phyloP scores from a whole-genome alignment of 2,797 vertebrate genomes.

The Arctocebus calabarensis region DNA sequence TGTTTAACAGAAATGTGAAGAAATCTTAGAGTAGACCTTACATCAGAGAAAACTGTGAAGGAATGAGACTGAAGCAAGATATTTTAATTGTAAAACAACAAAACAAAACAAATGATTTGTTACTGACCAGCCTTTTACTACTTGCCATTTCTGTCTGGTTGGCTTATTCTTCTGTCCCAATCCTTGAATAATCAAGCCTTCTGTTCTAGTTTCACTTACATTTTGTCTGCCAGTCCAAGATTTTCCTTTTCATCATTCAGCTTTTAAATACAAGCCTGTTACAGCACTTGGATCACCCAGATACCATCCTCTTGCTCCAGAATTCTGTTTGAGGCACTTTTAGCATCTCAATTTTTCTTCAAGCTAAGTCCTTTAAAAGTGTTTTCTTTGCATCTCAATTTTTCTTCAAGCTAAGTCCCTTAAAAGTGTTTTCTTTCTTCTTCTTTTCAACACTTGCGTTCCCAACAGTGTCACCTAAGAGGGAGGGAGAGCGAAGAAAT shows the following conservation, averaged over 20 bases:
- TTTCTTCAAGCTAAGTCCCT: neutral
- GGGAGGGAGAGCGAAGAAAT: neutral
- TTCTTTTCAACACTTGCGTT: neutral
- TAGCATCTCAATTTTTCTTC: neutral
- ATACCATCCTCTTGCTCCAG: neutral
- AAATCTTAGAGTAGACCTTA: neutral
- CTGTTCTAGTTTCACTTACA: neutral
- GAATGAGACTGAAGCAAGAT: neutral
- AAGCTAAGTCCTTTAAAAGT: neutral
- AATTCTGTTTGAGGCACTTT: neutral
- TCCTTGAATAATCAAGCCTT: slow-evolving; percentile 5
- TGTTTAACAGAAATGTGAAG: neutral
- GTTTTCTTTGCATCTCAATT: neutral
- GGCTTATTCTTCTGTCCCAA: neutral
- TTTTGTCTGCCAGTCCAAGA: neutral
- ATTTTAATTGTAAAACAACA: neutral
- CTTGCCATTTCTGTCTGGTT: neutral
- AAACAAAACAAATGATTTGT: neutral
- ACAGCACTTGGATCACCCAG: neutral
- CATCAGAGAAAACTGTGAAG: neutral
- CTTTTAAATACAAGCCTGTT: neutral
- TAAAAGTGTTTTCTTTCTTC: neutral
- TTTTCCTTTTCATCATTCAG: neutral
- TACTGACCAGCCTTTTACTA: neutral
- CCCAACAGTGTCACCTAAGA: neutral